These are phyloP conservation scores for Podotricha telesiphe DNA, from an alignment of 2,888 invertebrate genomes.

Conservation along the genomic window DNA sequence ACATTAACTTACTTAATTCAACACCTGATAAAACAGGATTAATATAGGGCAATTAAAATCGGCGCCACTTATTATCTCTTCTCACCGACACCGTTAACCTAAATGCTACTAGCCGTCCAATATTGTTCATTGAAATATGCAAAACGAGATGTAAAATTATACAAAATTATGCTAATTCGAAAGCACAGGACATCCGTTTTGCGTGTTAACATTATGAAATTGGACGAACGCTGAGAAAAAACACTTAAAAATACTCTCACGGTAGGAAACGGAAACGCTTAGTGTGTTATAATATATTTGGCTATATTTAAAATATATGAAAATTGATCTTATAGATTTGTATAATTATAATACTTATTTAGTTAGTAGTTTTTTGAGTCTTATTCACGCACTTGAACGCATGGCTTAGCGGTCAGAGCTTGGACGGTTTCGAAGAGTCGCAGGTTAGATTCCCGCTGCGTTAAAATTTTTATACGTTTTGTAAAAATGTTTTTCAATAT, in stretches of 20 bases:
- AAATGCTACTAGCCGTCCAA: slow-evolving; percentile 23
- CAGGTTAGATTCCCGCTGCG: no score
- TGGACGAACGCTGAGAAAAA: slow-evolving; percentile 44
- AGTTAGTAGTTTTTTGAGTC: no score
- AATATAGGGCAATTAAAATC: slow-evolving; percentile 30
- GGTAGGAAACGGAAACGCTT: slow-evolving; percentile 35
- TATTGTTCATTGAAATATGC: slow-evolving; percentile 39
- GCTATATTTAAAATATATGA: slow-evolving; percentile 3
- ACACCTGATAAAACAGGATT: slow-evolving; percentile 15
- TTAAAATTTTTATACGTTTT: neutral
- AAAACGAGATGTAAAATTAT: slow-evolving; percentile 50
- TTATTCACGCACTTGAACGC: no score
- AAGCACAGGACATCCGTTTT: slow-evolving; percentile 71
- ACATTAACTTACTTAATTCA: slow-evolving; percentile 4
- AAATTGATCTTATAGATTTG: neutral
- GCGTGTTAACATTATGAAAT: slow-evolving; percentile 44
- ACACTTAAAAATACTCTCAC: slow-evolving; percentile 35
- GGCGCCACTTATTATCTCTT: slow-evolving; percentile 29
- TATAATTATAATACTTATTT: neutral
- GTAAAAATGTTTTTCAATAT: no score
- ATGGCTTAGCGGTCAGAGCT: no score
- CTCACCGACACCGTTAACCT: slow-evolving; percentile 32
- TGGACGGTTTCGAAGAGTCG: no score
- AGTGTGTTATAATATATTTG: slow-evolving; percentile 20
- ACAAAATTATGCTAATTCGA: slow-evolving; percentile 63